Evolutionary conservation across 92 coral and sea anemone genomes (phyloP).

Genomic region (Porites rus): DNA sequence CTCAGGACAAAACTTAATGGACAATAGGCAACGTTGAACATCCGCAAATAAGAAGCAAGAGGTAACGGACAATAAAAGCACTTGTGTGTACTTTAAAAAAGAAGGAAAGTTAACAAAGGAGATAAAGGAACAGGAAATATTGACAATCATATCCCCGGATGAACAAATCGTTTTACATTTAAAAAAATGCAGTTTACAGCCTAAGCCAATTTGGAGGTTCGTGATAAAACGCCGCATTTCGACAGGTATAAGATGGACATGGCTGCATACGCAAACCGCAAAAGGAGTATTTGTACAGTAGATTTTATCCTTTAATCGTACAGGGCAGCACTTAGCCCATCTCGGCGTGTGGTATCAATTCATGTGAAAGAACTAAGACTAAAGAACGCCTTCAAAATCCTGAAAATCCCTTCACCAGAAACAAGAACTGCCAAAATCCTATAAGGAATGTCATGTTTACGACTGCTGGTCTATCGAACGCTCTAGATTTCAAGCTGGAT

Average conservation of each 20-base stretch:
- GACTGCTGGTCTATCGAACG: conserved; percentile 17
- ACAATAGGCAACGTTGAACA: not conserved
- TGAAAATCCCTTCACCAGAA: conserved; percentile 33
- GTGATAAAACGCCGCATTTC: conserved; percentile 37
- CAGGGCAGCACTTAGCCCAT: conserved; percentile 5
- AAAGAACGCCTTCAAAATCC: conserved; percentile 41
- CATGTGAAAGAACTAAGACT: conserved; percentile 11
- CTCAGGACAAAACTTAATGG: conserved; percentile 4
- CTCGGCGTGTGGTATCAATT: conserved; percentile 44
- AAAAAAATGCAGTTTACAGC: not conserved
- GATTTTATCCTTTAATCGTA: conserved; percentile 37
- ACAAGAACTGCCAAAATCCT: conserved; percentile 32
- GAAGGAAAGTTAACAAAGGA: conserved; percentile 2
- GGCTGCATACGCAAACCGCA: conserved; percentile 16
- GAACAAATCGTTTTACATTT: conserved; percentile 3
- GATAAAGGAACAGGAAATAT: not conserved
- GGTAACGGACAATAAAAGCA: not conserved
- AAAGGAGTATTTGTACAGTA: conserved; percentile 33
- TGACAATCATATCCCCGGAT: not conserved
- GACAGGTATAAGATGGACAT: not conserved
- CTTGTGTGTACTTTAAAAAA: too few species aligned
- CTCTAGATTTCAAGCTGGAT: conserved; percentile 4
- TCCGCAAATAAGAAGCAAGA: conserved; percentile 10
- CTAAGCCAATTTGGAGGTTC: conserved; percentile 19
- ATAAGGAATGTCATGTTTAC: conserved; percentile 32